Base-by-base conservation (phyloP, 2,888 invertebrate species). In the Acronicta alni region DNA sequence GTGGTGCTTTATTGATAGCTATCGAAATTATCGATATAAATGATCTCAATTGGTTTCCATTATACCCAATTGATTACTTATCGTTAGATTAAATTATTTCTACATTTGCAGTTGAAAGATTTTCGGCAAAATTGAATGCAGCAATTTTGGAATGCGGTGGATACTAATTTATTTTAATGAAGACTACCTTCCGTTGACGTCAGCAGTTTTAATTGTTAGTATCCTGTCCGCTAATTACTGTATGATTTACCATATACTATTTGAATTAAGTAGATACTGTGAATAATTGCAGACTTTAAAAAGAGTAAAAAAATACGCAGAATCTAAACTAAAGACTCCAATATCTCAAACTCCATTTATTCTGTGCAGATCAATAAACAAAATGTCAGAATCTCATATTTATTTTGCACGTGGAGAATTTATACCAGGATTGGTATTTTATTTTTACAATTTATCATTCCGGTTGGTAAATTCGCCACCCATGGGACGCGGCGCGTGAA, bases 371-470 rank as follows among this genome's bases (percentile, higher is more conserved):
- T 48, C 70, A 53, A 46, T 45, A 65, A 52, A 65, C 42, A 52
- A 72, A 67, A 55, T 62, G 44, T 59, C 62, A 48, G 49, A 42
- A 48, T n/a, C 57, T 67, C 38, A 46, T 63, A 57, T 63, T 69
- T 65, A 61, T 78, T 69, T 64, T 56, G 38, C 43, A 60, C 60
- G 20, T 20, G 39, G 17, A 68, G 57, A 61, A 77, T 68, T 63
- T 77, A 69, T 67, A 62, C 51, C 26, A 35, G 51, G 47, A 60
- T 72, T 68, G 58, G 67, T 70, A 70, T 76, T 76, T 75, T 67
- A 66, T 79, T 75, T 79, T 77, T 71, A 66, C 75, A 66, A 77
- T 79, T 69, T 73, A 77, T 80, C 75, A 80, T 77, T 69, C 72
- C 63, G 65, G 41, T 72, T 62, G 67, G 66, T 64, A 75, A 76